Evolutionary conservation across 2,888 invertebrate genomes (phyloP).

Genomic region (Pycnomerus fuliginosus): DNA sequence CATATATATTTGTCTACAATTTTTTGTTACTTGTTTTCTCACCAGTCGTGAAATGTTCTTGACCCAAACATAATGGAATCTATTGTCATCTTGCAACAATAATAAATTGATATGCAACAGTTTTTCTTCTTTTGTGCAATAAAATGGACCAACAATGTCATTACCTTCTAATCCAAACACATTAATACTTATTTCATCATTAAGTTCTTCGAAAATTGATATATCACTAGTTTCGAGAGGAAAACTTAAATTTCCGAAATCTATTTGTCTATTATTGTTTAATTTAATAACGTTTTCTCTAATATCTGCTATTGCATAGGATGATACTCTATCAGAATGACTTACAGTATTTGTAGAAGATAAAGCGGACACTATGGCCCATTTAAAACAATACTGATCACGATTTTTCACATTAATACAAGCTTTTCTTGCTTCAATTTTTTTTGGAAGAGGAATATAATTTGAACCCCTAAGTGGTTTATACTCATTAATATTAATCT

Average conservation of each 20-base stretch:
- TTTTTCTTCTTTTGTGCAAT: constrained; percentile 1
- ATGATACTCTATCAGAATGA: background rate
- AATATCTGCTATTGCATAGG: background rate
- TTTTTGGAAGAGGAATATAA: background rate
- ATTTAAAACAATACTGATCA: background rate
- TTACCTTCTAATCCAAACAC: background rate
- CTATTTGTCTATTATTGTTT: constrained; percentile 21
- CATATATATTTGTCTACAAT: background rate
- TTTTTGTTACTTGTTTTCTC: background rate
- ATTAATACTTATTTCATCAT: constrained; percentile 24
- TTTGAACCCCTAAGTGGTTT: background rate
- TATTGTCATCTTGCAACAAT: background rate
- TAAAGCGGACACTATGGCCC: background rate
- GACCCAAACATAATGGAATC: background rate
- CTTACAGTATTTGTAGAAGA: background rate
- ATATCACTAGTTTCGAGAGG: background rate
- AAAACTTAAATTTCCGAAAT: constrained; percentile 7
- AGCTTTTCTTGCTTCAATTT: background rate
- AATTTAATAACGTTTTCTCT: background rate
- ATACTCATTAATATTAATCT: background rate
- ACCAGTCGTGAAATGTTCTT: background rate
- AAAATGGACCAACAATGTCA: background rate
- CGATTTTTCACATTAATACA: background rate
- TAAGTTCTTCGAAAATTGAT: background rate
- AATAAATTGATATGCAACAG: background rate